Evolutionary conservation across 2,797 vertebrate genomes (phyloP), one percentile per base, ranked within the genome.

Genomic region (Parambassis ranga): DNA sequence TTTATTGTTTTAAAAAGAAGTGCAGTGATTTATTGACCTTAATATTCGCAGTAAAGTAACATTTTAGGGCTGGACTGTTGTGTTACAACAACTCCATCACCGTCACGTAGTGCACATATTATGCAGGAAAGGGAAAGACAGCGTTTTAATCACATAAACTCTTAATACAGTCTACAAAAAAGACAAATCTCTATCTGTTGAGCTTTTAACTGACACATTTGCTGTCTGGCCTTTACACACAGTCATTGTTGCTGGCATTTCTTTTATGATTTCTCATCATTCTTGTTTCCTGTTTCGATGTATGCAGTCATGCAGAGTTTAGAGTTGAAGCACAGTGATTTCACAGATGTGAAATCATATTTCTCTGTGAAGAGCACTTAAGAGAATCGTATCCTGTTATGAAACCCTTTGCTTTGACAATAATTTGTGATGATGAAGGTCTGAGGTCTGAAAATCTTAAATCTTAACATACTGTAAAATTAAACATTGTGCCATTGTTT

Each of bases 351-450:
- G 65, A 19, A 39, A 58, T 23, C n/a, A n/a, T n/a, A n/a, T n/a
- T n/a, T n/a, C n/a, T n/a, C n/a, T n/a, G 57, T 49, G 7, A 73
- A 56, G 11, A 69, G 67, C 65, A 66, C 57, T 70, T 65, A 74
- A 36, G 5, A 65, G 10, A 65, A 62, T 18, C 14, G 26, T 7
- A 20, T 35, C 2, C 15, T 55, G 11, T 22, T 64, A 18, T 24
- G 3, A 47, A 14, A 50, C 31, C 41, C 36, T 10, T 2, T 18
- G 22, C 15, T 67, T 69, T 74, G 46, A 48, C 1, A 15, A 37
- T 58, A 23, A 41, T 51, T 41, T 39, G 15, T 42, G 59, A 4
- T 48, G 44, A 51, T 19, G 4, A 22, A 67, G 22, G n/a, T 41
- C 49, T 11, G 11, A 39, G 51, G 11, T 32, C 27, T 39, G 42